phyloP scores from a whole-genome alignment of 2,888 invertebrate genomes.

The Drosophila rellima region DNA sequence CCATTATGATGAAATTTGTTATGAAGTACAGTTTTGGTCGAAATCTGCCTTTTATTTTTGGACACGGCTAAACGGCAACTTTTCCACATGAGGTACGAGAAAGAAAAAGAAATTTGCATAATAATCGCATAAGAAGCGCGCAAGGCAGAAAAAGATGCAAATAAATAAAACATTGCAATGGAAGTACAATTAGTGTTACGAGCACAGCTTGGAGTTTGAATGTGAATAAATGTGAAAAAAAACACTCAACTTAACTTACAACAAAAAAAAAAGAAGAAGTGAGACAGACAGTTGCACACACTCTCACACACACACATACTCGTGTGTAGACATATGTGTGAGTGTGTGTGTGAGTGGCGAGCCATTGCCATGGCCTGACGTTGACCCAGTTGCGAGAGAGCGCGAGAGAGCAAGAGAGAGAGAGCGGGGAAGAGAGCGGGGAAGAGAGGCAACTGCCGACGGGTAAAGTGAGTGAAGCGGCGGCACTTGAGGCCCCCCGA shows the following conservation, averaged over 20 bases:
- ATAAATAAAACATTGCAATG: slow-evolving; percentile 37
- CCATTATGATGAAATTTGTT: slow-evolving; percentile 3
- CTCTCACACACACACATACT: slow-evolving; percentile 1
- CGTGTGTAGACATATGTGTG: background rate
- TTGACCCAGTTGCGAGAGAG: slow-evolving; percentile 75
- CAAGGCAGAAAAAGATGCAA: slow-evolving; percentile 64
- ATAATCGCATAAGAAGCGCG: slow-evolving; percentile 56
- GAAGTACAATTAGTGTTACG: slow-evolving; percentile 64
- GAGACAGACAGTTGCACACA: slow-evolving; percentile 49
- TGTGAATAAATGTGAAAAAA: too few relatives aligned
- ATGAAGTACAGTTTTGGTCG: background rate
- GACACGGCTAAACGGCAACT: slow-evolving; percentile 42
- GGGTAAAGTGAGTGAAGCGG: slow-evolving; percentile 36
- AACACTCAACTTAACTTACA: too few relatives aligned
- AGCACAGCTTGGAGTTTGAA: slow-evolving; percentile 12
- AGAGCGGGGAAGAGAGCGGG: too few relatives aligned
- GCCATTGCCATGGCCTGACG: slow-evolving; percentile 63
- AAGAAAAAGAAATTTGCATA: slow-evolving; percentile 53
- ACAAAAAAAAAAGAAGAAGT: too few relatives aligned
- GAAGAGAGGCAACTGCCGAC: slow-evolving; percentile 3
- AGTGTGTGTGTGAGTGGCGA: slow-evolving; percentile 30
- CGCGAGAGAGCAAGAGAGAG: slow-evolving; percentile 17
- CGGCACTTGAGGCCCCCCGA: slow-evolving; percentile 51
- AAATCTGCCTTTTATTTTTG: slow-evolving; percentile 19
- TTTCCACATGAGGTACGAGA: slow-evolving; percentile 49